Percentiles rank a stretch among this genome's conserved stretches.
phyloP scores from a whole-genome alignment of 2,797 vertebrate genomes.

The Notoglanidium macrostoma region DNA sequence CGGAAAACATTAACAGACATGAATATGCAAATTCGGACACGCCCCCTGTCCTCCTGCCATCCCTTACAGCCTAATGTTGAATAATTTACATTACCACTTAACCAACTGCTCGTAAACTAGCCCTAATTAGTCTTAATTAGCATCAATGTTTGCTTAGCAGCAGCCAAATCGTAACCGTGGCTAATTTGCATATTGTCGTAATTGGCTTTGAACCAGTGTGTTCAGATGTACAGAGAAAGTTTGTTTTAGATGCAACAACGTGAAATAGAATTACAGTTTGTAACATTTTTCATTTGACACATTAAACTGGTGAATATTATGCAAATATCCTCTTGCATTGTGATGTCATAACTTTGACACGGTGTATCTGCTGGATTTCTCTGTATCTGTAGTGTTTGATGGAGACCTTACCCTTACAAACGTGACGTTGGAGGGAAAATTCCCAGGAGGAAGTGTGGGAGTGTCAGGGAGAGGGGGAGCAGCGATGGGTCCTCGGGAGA shows the following conservation, averaged over 20 bases:
- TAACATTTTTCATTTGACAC: no score
- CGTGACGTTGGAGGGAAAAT: conserved; percentile 88
- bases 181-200: background rate
- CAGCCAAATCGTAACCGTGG: background rate
- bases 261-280: background rate
- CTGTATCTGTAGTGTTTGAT: background rate
- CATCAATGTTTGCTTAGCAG: background rate
- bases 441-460: conserved; percentile 66
- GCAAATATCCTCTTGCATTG: background rate
- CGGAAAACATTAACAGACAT: background rate
- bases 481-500: conserved; percentile 87
- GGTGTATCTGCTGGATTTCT: background rate
- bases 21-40: background rate
- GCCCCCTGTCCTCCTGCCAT: background rate
- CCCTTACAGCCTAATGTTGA: background rate
- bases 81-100: background rate
- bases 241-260: background rate
- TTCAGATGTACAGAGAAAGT: background rate
- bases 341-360: background rate
- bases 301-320: background rate
- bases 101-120: background rate
- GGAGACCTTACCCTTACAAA: conserved; percentile 82
- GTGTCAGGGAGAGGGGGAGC: conserved; percentile 80
- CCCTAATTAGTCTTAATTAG: background rate
- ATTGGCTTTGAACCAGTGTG: background rate